phyloP scores from a whole-genome alignment of 2,888 invertebrate species.

The Aelia acuminata region DNA sequence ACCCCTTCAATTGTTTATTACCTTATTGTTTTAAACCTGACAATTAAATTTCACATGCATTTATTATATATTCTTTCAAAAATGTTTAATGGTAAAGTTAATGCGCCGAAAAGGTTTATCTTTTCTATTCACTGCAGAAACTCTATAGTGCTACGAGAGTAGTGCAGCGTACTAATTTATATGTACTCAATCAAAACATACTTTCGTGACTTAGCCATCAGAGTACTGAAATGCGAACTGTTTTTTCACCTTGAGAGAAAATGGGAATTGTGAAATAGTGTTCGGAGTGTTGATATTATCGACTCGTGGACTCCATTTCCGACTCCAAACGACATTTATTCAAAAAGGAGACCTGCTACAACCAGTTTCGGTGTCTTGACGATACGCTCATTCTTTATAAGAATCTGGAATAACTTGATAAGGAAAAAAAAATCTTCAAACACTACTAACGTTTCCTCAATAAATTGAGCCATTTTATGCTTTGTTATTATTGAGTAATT shows the following conservation, averaged over 20 bases:
- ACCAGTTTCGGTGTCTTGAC: not conserved
- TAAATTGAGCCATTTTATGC: too few relatives aligned
- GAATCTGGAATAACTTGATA: not conserved
- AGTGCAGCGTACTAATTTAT: not conserved
- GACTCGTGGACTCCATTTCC: not conserved
- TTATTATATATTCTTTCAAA: too few relatives aligned
- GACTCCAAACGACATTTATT: not conserved
- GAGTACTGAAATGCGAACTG: not conserved
- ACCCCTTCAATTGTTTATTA: too few relatives aligned
- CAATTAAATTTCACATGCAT: too few relatives aligned
- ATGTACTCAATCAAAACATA: not conserved
- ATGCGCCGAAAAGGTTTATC: too few relatives aligned
- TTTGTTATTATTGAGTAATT: too few relatives aligned
- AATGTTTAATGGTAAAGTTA: too few relatives aligned
- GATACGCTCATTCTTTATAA: not conserved
- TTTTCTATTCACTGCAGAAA: not conserved
- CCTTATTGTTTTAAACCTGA: too few relatives aligned
- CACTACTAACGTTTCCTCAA: too few relatives aligned
- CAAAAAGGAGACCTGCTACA: not conserved
- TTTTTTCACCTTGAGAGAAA: not conserved
- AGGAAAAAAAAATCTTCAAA: too few relatives aligned
- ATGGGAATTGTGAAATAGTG: not conserved
- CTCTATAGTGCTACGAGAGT: not conserved
- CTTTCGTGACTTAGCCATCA: not conserved
- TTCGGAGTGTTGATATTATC: not conserved